Evolutionary conservation across 2,113 vertebrate genomes (phyloP).

Genomic region (Dicerorhinus sumatrensis): DNA sequence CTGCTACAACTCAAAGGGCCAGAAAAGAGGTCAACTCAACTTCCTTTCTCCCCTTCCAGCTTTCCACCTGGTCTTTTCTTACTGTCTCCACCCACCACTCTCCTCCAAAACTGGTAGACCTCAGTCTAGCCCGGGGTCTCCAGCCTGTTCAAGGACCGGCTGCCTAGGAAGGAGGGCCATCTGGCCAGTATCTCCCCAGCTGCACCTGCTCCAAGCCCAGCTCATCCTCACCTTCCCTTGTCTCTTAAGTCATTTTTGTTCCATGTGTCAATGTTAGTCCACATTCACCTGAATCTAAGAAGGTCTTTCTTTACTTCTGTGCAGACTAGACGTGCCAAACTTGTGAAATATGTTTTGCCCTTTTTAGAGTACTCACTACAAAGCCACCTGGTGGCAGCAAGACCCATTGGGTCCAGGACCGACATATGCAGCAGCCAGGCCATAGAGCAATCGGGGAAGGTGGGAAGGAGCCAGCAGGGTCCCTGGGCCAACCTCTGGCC

Average conservation of each 20-base stretch:
- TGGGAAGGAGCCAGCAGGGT: background rate
- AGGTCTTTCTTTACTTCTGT: constrained; percentile 70
- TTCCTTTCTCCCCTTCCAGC: constrained; percentile 65
- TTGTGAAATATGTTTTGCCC: constrained; percentile 80
- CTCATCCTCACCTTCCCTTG: background rate
- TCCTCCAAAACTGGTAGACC: constrained; percentile 44
- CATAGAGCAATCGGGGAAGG: background rate
- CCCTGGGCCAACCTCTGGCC: background rate
- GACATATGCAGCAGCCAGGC: background rate
- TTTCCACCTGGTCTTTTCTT: constrained; percentile 75
- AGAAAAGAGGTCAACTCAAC: background rate
- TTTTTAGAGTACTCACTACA: constrained; percentile 59
- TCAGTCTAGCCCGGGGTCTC: constrained; percentile 46
- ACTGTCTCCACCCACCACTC: constrained; percentile 44
- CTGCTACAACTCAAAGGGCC: background rate
- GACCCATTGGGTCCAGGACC: background rate
- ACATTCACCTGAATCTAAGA: constrained; percentile 61
- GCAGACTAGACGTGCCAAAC: constrained; percentile 84
- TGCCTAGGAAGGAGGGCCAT: background rate
- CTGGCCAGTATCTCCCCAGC: constrained; percentile 36
- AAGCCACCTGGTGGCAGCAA: background rate
- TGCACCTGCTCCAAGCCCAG: constrained; percentile 12
- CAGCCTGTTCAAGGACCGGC: constrained; percentile 69
- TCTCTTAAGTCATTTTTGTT: background rate
- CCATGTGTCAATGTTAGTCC: background rate